These are phyloP conservation scores for Nephrotoma flavescens DNA, from an alignment of 2,888 invertebrate genomes.

Conservation along the genomic window DNA sequence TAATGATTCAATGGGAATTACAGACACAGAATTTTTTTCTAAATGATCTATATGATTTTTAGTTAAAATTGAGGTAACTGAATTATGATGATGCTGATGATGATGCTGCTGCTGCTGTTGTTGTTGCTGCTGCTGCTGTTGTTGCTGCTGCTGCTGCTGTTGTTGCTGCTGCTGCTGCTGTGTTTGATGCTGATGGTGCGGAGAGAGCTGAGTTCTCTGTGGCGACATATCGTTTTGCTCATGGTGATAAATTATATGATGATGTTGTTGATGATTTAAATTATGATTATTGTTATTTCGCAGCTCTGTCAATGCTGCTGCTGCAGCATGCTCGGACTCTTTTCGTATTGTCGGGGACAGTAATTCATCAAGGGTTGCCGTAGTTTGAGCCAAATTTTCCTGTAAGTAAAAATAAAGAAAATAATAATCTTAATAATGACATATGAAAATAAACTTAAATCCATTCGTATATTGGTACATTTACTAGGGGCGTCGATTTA, in stretches of 20 bases:
- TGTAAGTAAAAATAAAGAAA: conserved; percentile 6
- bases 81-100: conserved; percentile 13
- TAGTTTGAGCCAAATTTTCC: conserved; percentile 42
- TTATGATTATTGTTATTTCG: conserved; percentile 23
- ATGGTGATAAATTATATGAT: conserved; percentile 12
- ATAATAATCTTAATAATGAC: too few species aligned
- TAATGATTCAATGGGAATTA: conserved; percentile 15
- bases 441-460: too few species aligned
- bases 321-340: conserved; percentile 30
- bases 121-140: conserved; percentile 9
- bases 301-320: conserved; percentile 30
- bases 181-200: conserved; percentile 6
- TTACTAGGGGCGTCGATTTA: too few species aligned
- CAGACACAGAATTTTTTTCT: conserved; percentile 17
- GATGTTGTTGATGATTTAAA: conserved; percentile 5
- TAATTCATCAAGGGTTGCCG: conserved; percentile 41
- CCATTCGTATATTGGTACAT: too few species aligned
- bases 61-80: conserved; percentile 22
- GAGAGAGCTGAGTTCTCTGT: not conserved
- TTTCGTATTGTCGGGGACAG: conserved; percentile 33
- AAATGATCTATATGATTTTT: conserved; percentile 16
- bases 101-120: conserved; percentile 8
- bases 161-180: conserved; percentile 9
- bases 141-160: conserved; percentile 9
- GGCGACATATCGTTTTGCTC: conserved; percentile 13